Evolutionary conservation across 2,888 invertebrate species (phyloP).

Genomic region (Antheraea yamamai): DNA sequence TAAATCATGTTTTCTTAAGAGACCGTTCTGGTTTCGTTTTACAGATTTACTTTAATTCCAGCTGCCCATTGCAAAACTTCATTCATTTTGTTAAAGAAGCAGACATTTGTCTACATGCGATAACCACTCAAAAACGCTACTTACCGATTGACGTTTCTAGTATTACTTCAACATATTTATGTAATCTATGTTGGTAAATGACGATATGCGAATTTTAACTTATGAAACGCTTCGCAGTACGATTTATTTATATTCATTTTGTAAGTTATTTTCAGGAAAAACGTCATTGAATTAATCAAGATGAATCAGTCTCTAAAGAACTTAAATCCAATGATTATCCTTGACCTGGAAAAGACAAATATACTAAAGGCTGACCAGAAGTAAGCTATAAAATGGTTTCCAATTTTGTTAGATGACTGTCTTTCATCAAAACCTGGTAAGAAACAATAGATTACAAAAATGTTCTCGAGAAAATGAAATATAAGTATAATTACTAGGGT

Average conservation of each 20-base stretch:
- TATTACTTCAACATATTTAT: too few relatives aligned
- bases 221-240: neutral
- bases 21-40: too few relatives aligned
- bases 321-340: neutral
- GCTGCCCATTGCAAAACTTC: too few relatives aligned
- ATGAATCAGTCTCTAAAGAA: neutral
- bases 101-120: too few relatives aligned
- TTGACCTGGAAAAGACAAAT: conserved; percentile 4
- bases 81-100: too few relatives aligned
- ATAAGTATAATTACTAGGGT: too few relatives aligned
- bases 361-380: neutral
- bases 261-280: neutral
- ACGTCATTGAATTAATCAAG: neutral
- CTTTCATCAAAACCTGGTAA: conserved; percentile 5
- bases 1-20: too few relatives aligned
- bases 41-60: too few relatives aligned
- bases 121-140: too few relatives aligned
- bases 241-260: neutral
- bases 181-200: too few relatives aligned
- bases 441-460: neutral
- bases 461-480: neutral
- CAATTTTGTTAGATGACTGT: conserved; percentile 4
- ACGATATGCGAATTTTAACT: too few relatives aligned
- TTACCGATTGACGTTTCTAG: too few relatives aligned
- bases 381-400: conserved; percentile 12